Percentiles rank a stretch among this genome's conserved stretches.
phyloP scores from a whole-genome alignment of 2,113 vertebrate species.

The Cariama cristata region DNA sequence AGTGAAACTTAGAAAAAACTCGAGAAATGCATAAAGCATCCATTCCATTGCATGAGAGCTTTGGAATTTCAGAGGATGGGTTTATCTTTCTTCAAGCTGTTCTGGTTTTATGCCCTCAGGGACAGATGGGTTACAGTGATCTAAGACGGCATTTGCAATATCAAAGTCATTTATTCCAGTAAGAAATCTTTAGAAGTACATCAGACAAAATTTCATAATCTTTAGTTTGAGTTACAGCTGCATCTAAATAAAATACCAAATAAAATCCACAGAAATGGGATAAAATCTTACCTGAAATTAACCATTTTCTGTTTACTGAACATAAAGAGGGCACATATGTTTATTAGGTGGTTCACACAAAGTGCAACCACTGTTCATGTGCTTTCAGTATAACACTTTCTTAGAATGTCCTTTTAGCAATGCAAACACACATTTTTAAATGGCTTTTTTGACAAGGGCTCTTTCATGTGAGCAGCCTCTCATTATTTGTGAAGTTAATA shows the following conservation, averaged over 20 bases:
- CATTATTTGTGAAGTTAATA: background rate
- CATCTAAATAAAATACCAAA: constrained; percentile 7
- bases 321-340: background rate
- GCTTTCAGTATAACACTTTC: background rate
- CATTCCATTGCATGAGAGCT: background rate
- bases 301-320: background rate
- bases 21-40: background rate
- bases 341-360: background rate
- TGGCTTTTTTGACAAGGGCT: background rate
- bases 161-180: background rate
- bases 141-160: background rate
- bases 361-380: background rate
- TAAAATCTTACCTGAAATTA: background rate
- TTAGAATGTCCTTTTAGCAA: background rate
- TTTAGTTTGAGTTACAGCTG: background rate
- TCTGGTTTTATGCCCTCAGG: background rate
- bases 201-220: background rate
- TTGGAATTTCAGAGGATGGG: background rate
- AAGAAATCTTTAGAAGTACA: background rate
- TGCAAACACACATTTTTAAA: background rate
- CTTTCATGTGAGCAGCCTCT: background rate
- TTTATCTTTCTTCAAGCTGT: background rate
- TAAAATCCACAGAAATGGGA: background rate
- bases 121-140: background rate
- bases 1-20: background rate